phyloP scores from a whole-genome alignment of 2,797 vertebrate species.

The Microctenopoma steveboyesi region DNA sequence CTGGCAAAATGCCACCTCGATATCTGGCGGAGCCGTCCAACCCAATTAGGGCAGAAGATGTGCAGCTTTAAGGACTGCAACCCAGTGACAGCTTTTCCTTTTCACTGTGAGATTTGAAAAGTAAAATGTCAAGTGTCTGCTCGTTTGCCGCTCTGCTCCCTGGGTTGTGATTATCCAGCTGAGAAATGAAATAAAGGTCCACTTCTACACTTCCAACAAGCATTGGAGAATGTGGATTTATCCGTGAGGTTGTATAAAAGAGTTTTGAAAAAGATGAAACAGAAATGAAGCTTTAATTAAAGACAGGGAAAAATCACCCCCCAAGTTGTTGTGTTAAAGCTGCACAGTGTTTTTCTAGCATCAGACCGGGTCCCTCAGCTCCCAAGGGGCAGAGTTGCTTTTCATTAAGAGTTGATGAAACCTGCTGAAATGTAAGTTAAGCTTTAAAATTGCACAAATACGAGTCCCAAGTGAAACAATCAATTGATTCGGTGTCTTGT shows the following conservation, averaged over 20 bases:
- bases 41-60: slow-evolving; percentile 79
- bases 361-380: not conserved
- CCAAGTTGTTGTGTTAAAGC: not conserved
- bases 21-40: slow-evolving; percentile 69
- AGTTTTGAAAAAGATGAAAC: slow-evolving; percentile 2
- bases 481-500: slow-evolving; percentile 35
- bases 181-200: slow-evolving; percentile 14
- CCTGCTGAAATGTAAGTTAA: not conserved
- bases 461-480: slow-evolving; percentile 17
- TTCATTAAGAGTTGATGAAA: slow-evolving; percentile 29
- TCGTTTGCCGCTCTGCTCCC: slow-evolving; percentile 35
- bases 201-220: slow-evolving; percentile 28
- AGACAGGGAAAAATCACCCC: not conserved
- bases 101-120: slow-evolving; percentile 67
- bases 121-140: slow-evolving; percentile 72
- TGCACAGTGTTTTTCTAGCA: not conserved
- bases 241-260: slow-evolving; percentile 19
- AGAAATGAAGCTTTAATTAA: not conserved
- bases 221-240: slow-evolving; percentile 11
- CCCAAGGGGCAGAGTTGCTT: slow-evolving; percentile 9
- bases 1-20: slow-evolving; percentile 78
- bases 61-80: slow-evolving; percentile 48
- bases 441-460: not conserved
- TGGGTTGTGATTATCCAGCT: slow-evolving; percentile 27
- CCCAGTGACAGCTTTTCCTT: slow-evolving; percentile 38